Conservation (phyloP, 2,797 vertebrate genomes). For the Enteromius viviparus region DNA sequence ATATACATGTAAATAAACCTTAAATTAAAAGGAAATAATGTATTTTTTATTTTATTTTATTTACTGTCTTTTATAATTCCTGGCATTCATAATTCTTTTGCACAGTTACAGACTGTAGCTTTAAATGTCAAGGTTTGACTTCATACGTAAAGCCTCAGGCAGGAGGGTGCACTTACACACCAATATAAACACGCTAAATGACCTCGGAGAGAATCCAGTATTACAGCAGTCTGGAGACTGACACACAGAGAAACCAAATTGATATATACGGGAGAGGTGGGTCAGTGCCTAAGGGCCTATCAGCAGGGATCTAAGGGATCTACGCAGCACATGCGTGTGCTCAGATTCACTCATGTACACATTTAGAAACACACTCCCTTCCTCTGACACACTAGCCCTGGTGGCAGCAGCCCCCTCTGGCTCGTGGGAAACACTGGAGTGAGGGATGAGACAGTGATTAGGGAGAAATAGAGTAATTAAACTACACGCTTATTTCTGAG, state of each 20-base stretch:
- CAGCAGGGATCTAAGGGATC: constrained; percentile 49
- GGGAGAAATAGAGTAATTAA: constrained; percentile 51
- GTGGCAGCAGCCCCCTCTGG: constrained; percentile 17
- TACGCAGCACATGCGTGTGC: constrained; percentile 23
- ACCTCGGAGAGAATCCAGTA: constrained; percentile 43
- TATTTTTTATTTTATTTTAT: not conserved
- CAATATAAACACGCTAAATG: constrained; percentile 51
- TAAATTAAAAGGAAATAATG: not conserved
- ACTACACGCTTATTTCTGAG: constrained; percentile 50
- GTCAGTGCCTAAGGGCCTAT: constrained; percentile 56
- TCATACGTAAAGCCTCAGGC: not conserved
- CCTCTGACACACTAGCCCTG: constrained; percentile 20
- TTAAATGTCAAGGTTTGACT: constrained; percentile 9
- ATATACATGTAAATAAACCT: not conserved
- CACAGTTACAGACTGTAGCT: not conserved
- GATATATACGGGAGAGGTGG: constrained; percentile 56
- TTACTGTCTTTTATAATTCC: not conserved
- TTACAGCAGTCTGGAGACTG: constrained; percentile 39
- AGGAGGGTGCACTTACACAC: constrained; percentile 32
- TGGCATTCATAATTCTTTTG: not conserved
- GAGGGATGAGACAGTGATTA: constrained; percentile 49
- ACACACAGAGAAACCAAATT: constrained; percentile 54
- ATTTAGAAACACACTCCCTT: constrained; percentile 20
- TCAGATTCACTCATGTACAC: constrained; percentile 52
- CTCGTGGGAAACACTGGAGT: constrained; percentile 20